Evolutionary conservation across 2,888 invertebrate species (phyloP).

Genomic region (Stictocephala bisonia): DNA sequence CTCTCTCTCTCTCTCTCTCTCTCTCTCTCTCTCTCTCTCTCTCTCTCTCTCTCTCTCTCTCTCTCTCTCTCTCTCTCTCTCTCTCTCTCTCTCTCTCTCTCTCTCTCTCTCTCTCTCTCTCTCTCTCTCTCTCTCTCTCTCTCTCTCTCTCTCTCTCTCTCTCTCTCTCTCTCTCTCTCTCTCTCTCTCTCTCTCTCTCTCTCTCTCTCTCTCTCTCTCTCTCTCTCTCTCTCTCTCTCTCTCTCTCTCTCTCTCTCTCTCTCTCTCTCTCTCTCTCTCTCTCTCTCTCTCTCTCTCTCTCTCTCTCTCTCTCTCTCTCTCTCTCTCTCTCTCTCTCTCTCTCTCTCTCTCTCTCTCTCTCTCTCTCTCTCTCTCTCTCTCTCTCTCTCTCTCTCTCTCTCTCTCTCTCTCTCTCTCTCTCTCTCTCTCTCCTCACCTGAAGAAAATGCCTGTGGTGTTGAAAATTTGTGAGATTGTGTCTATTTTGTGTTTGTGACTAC

Average conservation of each 20-base stretch:
- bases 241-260: neutral
- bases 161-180: neutral
- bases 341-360: slow-evolving; percentile 25
- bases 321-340: slow-evolving; percentile 35
- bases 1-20: neutral
- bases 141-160: neutral
- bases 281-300: slow-evolving; percentile 23
- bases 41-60: neutral
- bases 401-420: too few relatives aligned
- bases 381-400: too few relatives aligned
- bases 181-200: slow-evolving; percentile 4
- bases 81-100: neutral
- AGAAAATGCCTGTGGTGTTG: too few relatives aligned
- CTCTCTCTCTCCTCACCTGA: too few relatives aligned
- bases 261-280: slow-evolving; percentile 11
- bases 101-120: neutral
- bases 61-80: neutral
- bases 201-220: neutral
- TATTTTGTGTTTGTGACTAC: too few relatives aligned
- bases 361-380: slow-evolving; percentile 28
- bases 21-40: slow-evolving; percentile 4
- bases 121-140: slow-evolving; percentile 12
- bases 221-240: slow-evolving; percentile 4
- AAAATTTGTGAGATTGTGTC: too few relatives aligned
- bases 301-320: neutral